Conservation (phyloP, 1,140 invertebrate genomes). For the Gonatopus flavifemur region DNA sequence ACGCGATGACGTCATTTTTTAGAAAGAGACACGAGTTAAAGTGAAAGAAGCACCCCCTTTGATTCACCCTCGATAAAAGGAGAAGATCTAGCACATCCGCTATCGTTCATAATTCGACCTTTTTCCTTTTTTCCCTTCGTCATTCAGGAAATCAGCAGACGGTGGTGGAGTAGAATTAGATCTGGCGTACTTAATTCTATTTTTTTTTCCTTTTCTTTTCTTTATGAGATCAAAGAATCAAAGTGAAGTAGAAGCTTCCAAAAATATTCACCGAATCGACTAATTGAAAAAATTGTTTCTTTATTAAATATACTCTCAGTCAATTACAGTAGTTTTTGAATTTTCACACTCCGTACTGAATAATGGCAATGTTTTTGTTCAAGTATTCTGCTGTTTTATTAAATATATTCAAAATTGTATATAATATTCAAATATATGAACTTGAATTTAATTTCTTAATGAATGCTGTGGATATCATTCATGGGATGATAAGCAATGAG, state of each 20-base stretch:
- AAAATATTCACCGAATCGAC: neutral
- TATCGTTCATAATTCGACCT: constrained; percentile 2
- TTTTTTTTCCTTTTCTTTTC: neutral
- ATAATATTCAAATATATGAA: too few relatives aligned
- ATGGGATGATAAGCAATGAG: too few relatives aligned
- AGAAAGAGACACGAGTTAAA: constrained; percentile 7
- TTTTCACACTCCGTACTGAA: neutral
- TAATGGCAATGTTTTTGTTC: too few relatives aligned
- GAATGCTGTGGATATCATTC: too few relatives aligned
- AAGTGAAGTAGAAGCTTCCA: neutral
- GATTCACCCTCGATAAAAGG: neutral
- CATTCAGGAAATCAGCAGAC: constrained; percentile 15
- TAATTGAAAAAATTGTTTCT: neutral
- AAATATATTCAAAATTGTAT: too few relatives aligned
- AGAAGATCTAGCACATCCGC: constrained; percentile 3
- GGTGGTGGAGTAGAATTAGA: constrained; percentile 11
- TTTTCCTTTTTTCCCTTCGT: constrained; percentile 2
- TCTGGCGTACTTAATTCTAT: constrained; percentile 4
- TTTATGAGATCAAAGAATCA: constrained; percentile 7
- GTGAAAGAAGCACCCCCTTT: neutral
- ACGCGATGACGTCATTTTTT: constrained; percentile 9
- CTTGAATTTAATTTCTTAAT: too few relatives aligned
- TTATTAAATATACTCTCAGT: too few relatives aligned
- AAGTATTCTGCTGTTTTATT: too few relatives aligned
- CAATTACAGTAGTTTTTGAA: too few relatives aligned